A percentile compares a stretch with the other conserved stretches of the same genome.
Conservation (phyloP, 2,797 vertebrate genomes). For the Macrochelys suwanniensis region DNA sequence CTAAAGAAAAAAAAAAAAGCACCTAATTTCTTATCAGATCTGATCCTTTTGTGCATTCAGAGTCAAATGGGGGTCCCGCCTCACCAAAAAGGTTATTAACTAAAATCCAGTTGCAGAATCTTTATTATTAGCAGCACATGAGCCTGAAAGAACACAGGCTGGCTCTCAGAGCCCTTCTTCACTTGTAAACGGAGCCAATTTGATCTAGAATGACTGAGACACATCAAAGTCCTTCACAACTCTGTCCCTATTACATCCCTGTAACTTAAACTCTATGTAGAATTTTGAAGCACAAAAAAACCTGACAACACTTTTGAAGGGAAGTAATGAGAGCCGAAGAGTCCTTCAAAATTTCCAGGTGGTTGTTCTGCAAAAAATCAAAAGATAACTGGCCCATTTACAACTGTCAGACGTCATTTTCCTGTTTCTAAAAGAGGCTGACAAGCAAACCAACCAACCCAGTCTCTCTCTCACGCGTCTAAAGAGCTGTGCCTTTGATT, state of each 20-base stretch:
- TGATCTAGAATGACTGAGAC: conserved; percentile 11
- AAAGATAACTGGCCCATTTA: not conserved
- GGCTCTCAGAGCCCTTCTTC: not conserved
- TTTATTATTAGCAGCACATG: not conserved
- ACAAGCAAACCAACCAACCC: not conserved
- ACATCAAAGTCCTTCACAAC: not conserved
- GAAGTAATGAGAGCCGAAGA: not conserved
- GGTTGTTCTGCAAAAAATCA: not conserved
- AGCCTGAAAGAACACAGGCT: conserved; percentile 10
- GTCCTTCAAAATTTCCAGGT: not conserved
- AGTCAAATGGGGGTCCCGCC: not conserved
- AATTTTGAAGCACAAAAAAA: not conserved
- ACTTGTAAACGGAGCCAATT: not conserved
- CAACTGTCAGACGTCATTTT: not conserved
- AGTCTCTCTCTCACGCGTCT: not conserved
- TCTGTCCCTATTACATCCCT: not conserved
- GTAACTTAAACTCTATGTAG: not conserved
- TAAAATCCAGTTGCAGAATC: not conserved
- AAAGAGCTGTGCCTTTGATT: not conserved
- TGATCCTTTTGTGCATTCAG: not conserved
- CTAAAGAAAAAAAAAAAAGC: not conserved
- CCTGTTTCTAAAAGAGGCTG: not conserved
- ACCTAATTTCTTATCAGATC: not conserved
- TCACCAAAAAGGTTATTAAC: not conserved
- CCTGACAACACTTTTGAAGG: not conserved